Evolutionary conservation across 2,113 vertebrate species (phyloP), one percentile per base, ranked within the genome.

Genomic region (Rhinichthys klamathensis): DNA sequence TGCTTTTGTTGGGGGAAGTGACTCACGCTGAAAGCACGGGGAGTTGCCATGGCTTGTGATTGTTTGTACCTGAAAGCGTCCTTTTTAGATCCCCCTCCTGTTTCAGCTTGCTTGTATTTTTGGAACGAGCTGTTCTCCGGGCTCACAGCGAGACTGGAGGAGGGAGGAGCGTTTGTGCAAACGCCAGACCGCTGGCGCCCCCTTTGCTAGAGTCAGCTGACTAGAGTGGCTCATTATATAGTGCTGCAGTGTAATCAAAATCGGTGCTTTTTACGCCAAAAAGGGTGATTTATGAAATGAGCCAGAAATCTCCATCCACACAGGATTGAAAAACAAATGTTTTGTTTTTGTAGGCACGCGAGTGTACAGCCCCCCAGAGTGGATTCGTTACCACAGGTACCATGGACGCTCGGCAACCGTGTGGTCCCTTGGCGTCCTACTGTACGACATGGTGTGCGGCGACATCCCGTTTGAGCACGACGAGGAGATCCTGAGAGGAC

Each of bases 401-500:
- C 97, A 99, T 6, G 98, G 98, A 4, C 95, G 97, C 80, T 98
- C 98, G 0, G 98, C 98, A 46, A 97, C 98, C 0, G 96, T 99
- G 83, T 99, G 98, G 98, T 99, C 98, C 13, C 92, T 99, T 87
- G 98, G 98, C 1, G 97, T 99, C 89, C 93, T 99, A 74, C 93
- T 99, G 2, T 99, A 97, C 0, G 98, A 99, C 92, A 99, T 99
- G 97, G 97, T 99, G 82, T 99, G 98, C 0, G 98, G 98, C 49
- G 98, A 99, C 92, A 99, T 99, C 91, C 98, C 98, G 32, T 99
- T 99, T 23, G 98, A 99, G 90, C 98, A 97, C 87, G 98, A 99
- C 0, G 97, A 98, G 82, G 98, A 99, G 93, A 99, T 99, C 78
- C 93, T 99, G 54, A 94, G 95, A 0, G 98, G 97, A 1, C 93